Evolutionary conservation across 2,888 invertebrate genomes (phyloP), one percentile per base, ranked within the genome.

Genomic region (Dastarcus helophoroides): DNA sequence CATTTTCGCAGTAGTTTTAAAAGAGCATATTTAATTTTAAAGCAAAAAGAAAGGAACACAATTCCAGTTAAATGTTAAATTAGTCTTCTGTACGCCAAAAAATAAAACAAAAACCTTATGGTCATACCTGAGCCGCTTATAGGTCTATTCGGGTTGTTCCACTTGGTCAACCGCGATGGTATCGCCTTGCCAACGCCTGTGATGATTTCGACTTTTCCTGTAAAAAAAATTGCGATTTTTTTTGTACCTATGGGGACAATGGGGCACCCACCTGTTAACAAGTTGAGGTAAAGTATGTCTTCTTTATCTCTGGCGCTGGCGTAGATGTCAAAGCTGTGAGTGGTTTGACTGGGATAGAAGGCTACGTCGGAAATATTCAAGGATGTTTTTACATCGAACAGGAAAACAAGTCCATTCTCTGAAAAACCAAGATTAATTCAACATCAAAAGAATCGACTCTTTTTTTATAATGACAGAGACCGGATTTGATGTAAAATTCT

Each of bases 161-260:
- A 79, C 49, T 69, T 67, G 29, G 71, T 66, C 33, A 70, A 48
- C 35, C 62, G 56, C 6, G 66, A 53, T 9, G 70, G 61, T 58
- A 71, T 68, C 7, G 76, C 72, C 47, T 68, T 68, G 6, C 76
- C 76, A 27, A 76, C 74, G 38, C 81, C 80, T 21, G 78, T 77
- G 43, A 82, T 76, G 64, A 79, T 76, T 55, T 79, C 79, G 22
- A 81, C 79, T 67, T 79, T 79, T 12, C 77, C 77, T 72, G 58
- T 11, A 42, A 53, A 26, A 17, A n/a, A n/a, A n/a, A 7, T 17
- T 17, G n/a, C n/a, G 19, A 17, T 7, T 17, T 17, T 17, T 17
- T 7, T 6, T 6, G 6, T 7, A 17, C 6, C 19, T n/a, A 17
- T 17, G 19, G n/a, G n/a, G 6, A 17, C 6, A 17, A n/a, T 7